Evolutionary conservation across 2,888 invertebrate species (phyloP).

Genomic region (Amaurobius ferox): DNA sequence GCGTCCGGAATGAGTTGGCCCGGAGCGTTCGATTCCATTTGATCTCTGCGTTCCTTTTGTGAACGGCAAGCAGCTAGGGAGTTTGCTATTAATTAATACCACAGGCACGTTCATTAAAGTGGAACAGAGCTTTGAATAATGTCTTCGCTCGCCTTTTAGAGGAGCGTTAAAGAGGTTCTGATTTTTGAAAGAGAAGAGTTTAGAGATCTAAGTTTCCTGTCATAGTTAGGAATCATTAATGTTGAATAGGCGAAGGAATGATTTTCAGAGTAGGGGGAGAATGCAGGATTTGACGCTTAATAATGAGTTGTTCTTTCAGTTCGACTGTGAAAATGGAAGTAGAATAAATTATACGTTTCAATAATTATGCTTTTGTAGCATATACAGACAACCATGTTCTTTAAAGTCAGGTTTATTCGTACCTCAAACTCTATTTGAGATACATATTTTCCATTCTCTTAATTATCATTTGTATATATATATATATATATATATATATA

Average conservation of each 20-base stretch:
- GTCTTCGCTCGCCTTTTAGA: not conserved
- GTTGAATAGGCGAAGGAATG: not conserved
- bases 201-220: not conserved
- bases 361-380: too few species aligned
- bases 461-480: too few species aligned
- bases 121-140: not conserved
- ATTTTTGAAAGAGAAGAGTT: not conserved
- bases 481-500: too few species aligned
- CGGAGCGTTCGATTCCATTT: conserved; percentile 26
- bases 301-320: not conserved
- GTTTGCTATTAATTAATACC: conserved; percentile 64
- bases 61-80: conserved; percentile 4
- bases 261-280: not conserved
- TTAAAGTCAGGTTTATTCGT: too few species aligned
- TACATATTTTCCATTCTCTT: too few species aligned
- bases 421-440: too few species aligned
- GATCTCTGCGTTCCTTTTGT: conserved; percentile 30
- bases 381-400: too few species aligned
- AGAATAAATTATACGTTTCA: too few species aligned
- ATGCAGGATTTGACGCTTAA: not conserved
- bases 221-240: conserved; percentile 4
- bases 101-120: conserved; percentile 67
- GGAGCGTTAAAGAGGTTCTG: not conserved
- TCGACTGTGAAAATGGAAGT: too few species aligned
- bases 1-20: conserved; percentile 9